Percentiles rank a stretch among this genome's conserved stretches.
Evolutionary conservation across 2,113 vertebrate species (phyloP).

Genomic region (Myrmecophaga tridactyla): DNA sequence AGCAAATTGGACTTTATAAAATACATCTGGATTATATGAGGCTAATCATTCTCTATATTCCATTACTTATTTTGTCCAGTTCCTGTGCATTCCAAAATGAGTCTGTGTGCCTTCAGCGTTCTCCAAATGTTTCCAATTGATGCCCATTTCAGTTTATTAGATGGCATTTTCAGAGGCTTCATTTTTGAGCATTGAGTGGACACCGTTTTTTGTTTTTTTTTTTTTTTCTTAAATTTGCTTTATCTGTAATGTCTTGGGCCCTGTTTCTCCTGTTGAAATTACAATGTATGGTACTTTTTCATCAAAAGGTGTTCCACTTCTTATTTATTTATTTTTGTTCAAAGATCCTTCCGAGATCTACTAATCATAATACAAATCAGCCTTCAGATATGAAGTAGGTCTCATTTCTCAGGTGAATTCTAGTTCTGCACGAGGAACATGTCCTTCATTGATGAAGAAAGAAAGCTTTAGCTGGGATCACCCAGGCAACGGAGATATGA

Average conservation of each 20-base stretch:
- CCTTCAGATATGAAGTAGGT: conserved; percentile 62
- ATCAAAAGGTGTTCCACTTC: conserved; percentile 7
- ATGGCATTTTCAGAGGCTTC: background rate
- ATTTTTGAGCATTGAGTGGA: background rate
- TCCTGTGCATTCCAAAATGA: background rate
- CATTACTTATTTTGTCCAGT: background rate
- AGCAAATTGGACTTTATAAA: background rate
- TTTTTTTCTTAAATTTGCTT: too few species aligned
- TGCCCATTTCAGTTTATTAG: background rate
- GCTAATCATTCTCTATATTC: background rate
- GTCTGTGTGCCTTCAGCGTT: background rate
- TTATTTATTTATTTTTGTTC: conserved; percentile 55
- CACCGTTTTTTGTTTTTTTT: background rate
- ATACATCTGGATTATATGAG: background rate
- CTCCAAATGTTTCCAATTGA: background rate
- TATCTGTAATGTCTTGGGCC: background rate
- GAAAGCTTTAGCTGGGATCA: background rate
- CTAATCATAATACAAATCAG: conserved; percentile 67
- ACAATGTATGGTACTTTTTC: background rate
- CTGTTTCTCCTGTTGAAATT: background rate
- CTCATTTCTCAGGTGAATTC: conserved; percentile 44
- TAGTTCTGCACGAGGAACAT: background rate
- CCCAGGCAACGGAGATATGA: background rate
- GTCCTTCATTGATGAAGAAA: background rate
- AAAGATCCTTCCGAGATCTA: conserved; percentile 68